phyloP scores from a whole-genome alignment of 1,140 invertebrate genomes.

The Drosophila kurseongensis region DNA sequence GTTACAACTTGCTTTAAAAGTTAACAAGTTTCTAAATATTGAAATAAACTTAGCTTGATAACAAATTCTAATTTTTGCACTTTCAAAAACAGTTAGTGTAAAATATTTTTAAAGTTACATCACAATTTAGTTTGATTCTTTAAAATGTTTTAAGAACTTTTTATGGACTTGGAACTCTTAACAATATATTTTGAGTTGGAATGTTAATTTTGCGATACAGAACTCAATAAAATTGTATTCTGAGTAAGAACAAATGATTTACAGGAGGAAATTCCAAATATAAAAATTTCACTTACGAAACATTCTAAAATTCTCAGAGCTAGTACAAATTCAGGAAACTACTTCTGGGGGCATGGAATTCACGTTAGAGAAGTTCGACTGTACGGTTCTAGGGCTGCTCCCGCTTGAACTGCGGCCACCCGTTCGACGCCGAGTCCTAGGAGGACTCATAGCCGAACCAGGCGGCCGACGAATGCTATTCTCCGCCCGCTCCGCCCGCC shows the following conservation, averaged over 20 bases:
- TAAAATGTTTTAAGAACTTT: background rate
- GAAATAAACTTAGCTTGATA: no score
- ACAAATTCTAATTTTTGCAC: no score
- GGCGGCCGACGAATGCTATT: slow-evolving; percentile 84
- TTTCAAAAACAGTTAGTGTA: no score
- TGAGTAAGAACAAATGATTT: no score
- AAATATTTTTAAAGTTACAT: no score
- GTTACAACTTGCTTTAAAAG: no score
- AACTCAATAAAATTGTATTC: no score
- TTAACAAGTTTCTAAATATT: no score
- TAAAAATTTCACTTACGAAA: background rate
- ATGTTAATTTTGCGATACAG: no score
- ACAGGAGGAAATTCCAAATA: background rate
- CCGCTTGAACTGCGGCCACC: slow-evolving; percentile 65
- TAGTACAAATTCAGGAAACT: slow-evolving; percentile 5
- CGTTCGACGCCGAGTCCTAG: slow-evolving; percentile 63
- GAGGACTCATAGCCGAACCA: slow-evolving; percentile 84
- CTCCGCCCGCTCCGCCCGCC: slow-evolving; percentile 73
- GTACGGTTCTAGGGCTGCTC: slow-evolving; percentile 46
- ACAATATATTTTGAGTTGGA: background rate
- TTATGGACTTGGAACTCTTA: background rate
- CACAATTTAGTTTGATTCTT: background rate
- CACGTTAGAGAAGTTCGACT: slow-evolving; percentile 33
- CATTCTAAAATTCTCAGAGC: background rate
- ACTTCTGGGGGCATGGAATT: background rate